Evolutionary conservation across 2,113 vertebrate genomes (phyloP), one percentile per base, ranked within the genome.

Genomic region (Cyprinodon tularosa): DNA sequence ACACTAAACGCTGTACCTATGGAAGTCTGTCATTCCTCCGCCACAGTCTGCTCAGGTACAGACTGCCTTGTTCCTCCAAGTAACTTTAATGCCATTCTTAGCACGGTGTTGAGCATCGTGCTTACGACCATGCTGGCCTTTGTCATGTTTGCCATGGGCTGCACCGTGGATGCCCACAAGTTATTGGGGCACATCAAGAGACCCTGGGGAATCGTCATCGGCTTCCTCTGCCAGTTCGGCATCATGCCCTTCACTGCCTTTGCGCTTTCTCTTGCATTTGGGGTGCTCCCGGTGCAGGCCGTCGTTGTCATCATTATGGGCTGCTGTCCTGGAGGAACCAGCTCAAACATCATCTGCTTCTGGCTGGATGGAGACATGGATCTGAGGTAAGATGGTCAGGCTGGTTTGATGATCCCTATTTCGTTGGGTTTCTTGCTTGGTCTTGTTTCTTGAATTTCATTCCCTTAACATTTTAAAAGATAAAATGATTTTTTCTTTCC

Each of bases 331-430:
- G 98, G 98, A n/a, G 98, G 98, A 17, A 92, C 96, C 1, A 76
- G 92, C 57, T 99, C 98, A 3, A 99, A 99, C 73, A 60, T 99
- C 72, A 91, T 99, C n/a, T 94, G 96, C 77, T 99, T 96, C 75
- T 99, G 98, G 97, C 88, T 97, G 5, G 97, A 98, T 3, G 98
- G 97, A 61, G 98, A 99, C 94, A 99, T 99, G 97, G 97, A 99
- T 76, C 92, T 99, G 63, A 99, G 98, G 98, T 99, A 93, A 94
- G 96, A 57, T 9, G 29, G 9, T 60, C 1, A 20, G 42, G 6
- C 36, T 12, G 62, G 36, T 9, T 48, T 22, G 39, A n/a, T 4
- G 44, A 2, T 45, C 5, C 12, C 12, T 45, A 12, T 45, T 45
- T 45, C 9, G 29, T 29, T 29, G 29, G 29, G 29, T 29, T 29